Base-by-base conservation (phyloP, 1,140 invertebrate species). In the Micrasema minimum region DNA sequence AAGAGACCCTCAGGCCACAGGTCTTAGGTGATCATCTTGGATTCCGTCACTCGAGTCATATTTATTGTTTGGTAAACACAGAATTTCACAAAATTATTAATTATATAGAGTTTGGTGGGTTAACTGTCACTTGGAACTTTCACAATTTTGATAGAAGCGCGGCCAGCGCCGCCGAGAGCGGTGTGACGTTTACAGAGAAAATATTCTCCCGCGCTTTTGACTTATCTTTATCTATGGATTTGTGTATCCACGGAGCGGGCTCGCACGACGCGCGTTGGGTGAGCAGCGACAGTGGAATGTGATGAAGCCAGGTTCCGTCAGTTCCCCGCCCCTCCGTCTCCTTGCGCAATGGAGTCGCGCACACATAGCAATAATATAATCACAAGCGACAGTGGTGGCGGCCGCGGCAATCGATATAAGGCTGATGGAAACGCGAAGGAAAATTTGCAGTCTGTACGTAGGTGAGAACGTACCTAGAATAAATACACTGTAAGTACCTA, bases 61-160 rank as follows among this genome's bases (percentile, higher is more conserved):
- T 23, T 64, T 64, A 48, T 22, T 46, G 59, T 64, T 64, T 64
- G n/a, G 22, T 64, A 64, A 64, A 64, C 59, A 64, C n/a, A 64
- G 22, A 16, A 46, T 46, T 26, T 31, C 59, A 64, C 59, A 64
- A 26, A 46, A 11, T 62, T 23, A 45, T 45, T 45, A 31, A n/a
- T n/a, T n/a, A n/a, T n/a, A n/a, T n/a, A n/a, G 11, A 53, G 11
- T 35, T 55, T 7, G 12, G n/a, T 4, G 23, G 14, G 12, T n/a
- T 22, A 45, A 64, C 59, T 64, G 59, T 64, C 59, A 64, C 59
- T 46, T 46, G 43, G 20, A 64, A 64, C 59, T 64, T 45, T 64
- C 59, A 64, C 59, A 64, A 14, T 31, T 46, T 26, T 12, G 41
- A 16, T 14, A 35, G 18, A 35, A 1, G 18, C 16, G 55, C 37